Evolutionary conservation across 2,113 vertebrate species (phyloP), one percentile per base, ranked within the genome.

Genomic region (Caretta caretta): DNA sequence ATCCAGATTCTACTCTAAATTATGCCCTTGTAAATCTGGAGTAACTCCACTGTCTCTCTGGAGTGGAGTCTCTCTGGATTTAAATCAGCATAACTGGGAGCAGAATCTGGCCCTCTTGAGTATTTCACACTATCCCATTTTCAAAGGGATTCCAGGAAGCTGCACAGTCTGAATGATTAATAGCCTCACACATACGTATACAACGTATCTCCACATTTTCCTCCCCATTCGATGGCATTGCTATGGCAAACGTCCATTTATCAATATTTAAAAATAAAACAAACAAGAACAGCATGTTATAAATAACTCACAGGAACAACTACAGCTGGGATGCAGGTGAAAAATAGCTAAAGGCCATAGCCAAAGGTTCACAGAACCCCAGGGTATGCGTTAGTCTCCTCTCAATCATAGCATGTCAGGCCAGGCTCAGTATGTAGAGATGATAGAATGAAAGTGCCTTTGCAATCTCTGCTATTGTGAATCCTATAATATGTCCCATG

Each of bases 211-310:
- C 88, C 50, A 31, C 1, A 1, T 8, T 0, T 11, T 89, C 50
- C 80, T 54, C 9, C 59, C 79, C 20, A 84, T 88, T 90, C 8
- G 91, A 90, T 53, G 84, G 10, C 78, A 87, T 2, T 51, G 80
- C 90, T 78, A 88, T 5, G 38, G 91, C 82, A 94, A 89, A 92
- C 76, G 86, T 75, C 76, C 93, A 72, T 94, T 95, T 92, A 86
- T 94, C 96, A 85, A 91, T 93, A 86, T 89, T 97, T 96, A 95
- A 95, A 96, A 90, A 79, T 86, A 84, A 95, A 96, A 93, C 86
- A 91, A 95, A 92, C 0, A 14, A 95, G 90, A 10, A 24, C n/a
- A 38, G 84, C 53, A 22, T 49, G 78, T 94, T 86, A 83, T 65
- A 93, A 96, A 93, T 65, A 86, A 0, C 94, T 93, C 54, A 79